These are phyloP conservation scores for Rhagium mordax DNA, from an alignment of 2,888 invertebrate species.

Conservation along the genomic window DNA sequence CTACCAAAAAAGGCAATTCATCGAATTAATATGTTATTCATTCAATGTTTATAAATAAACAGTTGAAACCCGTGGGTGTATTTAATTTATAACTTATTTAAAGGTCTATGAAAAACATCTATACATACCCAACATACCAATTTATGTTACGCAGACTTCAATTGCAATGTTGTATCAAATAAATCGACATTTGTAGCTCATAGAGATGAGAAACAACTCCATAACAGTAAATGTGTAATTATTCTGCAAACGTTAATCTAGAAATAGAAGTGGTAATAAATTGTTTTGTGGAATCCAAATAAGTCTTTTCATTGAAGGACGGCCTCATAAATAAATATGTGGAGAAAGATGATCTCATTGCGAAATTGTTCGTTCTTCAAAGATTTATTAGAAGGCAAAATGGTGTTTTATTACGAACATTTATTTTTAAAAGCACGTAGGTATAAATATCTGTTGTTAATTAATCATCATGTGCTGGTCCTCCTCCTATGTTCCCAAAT, in stretches of 20 bases:
- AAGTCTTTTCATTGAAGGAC: constrained; percentile 19
- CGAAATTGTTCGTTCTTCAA: constrained; percentile 1
- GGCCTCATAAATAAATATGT: constrained; percentile 19
- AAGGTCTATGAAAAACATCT: background rate
- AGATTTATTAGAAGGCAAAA: background rate
- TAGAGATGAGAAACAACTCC: constrained; percentile 10
- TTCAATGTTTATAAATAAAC: background rate
- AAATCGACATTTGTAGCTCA: constrained; percentile 17
- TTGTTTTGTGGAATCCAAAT: constrained; percentile 22
- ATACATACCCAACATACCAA: background rate
- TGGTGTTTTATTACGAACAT: background rate
- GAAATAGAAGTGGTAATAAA: constrained; percentile 13
- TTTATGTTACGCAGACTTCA: background rate
- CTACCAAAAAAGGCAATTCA: background rate
- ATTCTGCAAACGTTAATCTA: constrained; percentile 6
- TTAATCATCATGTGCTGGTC: background rate
- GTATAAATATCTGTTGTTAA: background rate
- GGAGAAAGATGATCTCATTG: constrained; percentile 32
- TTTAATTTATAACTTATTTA: constrained; percentile 4
- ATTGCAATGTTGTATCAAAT: background rate
- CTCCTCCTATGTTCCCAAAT: too few species aligned
- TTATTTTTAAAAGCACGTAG: background rate
- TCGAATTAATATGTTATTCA: constrained; percentile 5
- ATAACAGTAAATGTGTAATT: constrained; percentile 18
- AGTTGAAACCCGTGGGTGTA: background rate